These are phyloP conservation scores for Amiota mariae DNA, from an alignment of 2,888 invertebrate genomes.

Conservation along the genomic window DNA sequence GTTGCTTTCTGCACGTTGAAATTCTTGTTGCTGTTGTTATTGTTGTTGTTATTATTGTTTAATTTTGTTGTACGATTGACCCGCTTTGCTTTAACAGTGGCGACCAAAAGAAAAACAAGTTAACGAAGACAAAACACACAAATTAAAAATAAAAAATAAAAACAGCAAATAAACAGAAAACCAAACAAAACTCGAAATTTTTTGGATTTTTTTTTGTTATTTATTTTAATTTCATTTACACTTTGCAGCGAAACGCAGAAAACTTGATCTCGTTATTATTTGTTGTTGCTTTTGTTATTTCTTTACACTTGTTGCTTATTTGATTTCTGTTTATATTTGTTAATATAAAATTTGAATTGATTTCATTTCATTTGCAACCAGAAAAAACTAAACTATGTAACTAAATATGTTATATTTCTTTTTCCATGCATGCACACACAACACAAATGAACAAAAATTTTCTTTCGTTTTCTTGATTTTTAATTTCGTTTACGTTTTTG, in stretches of 20 bases:
- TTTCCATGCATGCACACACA: too few relatives aligned
- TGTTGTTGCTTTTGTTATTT: slow-evolving; percentile 6
- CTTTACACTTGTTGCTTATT: not conserved
- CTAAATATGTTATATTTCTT: too few relatives aligned
- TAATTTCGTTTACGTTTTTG: not conserved
- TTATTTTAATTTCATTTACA: slow-evolving; percentile 27
- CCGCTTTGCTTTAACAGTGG: slow-evolving; percentile 12
- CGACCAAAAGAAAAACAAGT: slow-evolving; percentile 29
- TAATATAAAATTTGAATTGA: too few relatives aligned
- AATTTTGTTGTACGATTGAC: slow-evolving; percentile 20
- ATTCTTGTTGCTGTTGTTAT: slow-evolving; percentile 8
- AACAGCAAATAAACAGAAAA: not conserved
- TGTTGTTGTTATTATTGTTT: not conserved
- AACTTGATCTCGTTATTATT: slow-evolving; percentile 13
- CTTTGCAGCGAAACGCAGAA: slow-evolving; percentile 11
- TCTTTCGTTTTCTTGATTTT: slow-evolving; percentile 11
- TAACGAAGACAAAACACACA: slow-evolving; percentile 15
- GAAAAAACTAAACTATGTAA: too few relatives aligned
- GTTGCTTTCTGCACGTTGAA: slow-evolving; percentile 4
- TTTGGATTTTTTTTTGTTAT: slow-evolving; percentile 1
- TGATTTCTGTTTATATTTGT: too few relatives aligned
- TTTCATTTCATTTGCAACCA: too few relatives aligned
- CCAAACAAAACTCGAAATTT: not conserved
- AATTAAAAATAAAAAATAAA: slow-evolving; percentile 7
- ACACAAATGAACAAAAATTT: not conserved